A percentile compares a stretch with the other conserved stretches of the same genome.
phyloP scores from a whole-genome alignment of 2,888 invertebrate species.

The Perizoma flavofasciatum region DNA sequence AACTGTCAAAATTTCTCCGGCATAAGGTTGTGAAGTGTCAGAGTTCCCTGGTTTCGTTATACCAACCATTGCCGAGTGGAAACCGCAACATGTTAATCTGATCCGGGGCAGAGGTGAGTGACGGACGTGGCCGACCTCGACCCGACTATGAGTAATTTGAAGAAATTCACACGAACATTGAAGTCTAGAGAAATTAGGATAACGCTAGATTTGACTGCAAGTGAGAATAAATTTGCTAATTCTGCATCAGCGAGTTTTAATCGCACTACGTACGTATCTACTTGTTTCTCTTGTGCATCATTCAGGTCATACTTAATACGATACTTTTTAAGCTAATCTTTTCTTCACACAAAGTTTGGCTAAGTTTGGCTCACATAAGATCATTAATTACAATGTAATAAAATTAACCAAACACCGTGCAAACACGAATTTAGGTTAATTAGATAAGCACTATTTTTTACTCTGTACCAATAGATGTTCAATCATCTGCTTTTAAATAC shows the following conservation, averaged over 20 bases:
- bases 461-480: slow-evolving; percentile 45
- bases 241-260: not conserved
- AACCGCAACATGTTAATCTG: slow-evolving; percentile 50
- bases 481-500: slow-evolving; percentile 42
- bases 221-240: slow-evolving; percentile 9
- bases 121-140: slow-evolving; percentile 44
- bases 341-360: slow-evolving; percentile 19
- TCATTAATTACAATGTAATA: slow-evolving; percentile 3
- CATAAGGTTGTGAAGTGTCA: slow-evolving; percentile 4
- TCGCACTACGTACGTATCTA: no score
- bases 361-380: slow-evolving; percentile 2
- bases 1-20: not conserved
- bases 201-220: slow-evolving; percentile 9
- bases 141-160: slow-evolving; percentile 29
- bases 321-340: slow-evolving; percentile 1
- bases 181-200: slow-evolving; percentile 13
- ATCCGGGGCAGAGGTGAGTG: slow-evolving; percentile 49
- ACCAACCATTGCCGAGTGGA: slow-evolving; percentile 24
- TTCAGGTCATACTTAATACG: no score
- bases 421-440: slow-evolving; percentile 52
- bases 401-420: slow-evolving; percentile 38
- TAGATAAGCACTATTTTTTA: slow-evolving; percentile 28
- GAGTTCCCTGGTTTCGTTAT: slow-evolving; percentile 31
- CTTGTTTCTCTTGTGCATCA: no score
- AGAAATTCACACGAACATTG: slow-evolving; percentile 26